These are phyloP conservation scores for Poecilus cupreus DNA, from an alignment of 2,888 invertebrate genomes.

Conservation along the genomic window DNA sequence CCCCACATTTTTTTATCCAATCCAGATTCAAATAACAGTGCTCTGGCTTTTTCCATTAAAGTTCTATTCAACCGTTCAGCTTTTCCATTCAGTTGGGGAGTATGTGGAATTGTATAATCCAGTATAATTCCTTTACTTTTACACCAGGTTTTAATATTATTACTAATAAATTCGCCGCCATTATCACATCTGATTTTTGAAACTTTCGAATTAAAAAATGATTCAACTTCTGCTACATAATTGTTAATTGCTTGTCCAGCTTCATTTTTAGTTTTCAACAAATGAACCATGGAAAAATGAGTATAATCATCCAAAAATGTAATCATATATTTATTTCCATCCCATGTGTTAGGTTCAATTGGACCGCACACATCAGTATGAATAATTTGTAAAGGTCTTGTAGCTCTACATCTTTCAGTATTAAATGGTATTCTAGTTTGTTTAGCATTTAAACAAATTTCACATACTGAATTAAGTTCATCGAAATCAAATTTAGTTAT, in stretches of 20 bases:
- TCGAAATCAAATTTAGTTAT: too few relatives aligned
- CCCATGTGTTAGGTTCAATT: neutral
- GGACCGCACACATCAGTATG: neutral
- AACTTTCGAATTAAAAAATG: slow-evolving; percentile 60
- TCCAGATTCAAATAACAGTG: slow-evolving; percentile 56
- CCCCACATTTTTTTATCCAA: slow-evolving; percentile 61
- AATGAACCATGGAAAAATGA: neutral
- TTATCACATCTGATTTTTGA: slow-evolving; percentile 63
- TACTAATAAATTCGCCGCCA: slow-evolving; percentile 62
- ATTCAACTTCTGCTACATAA: slow-evolving; percentile 61
- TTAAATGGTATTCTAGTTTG: neutral
- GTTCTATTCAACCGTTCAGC: slow-evolving; percentile 51
- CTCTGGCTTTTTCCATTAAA: slow-evolving; percentile 32
- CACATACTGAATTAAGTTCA: too few relatives aligned
- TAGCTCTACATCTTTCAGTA: neutral
- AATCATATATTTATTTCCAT: neutral
- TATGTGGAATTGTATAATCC: slow-evolving; percentile 61
- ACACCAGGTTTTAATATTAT: slow-evolving; percentile 60
- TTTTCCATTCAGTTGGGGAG: slow-evolving; percentile 56
- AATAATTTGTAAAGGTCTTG: neutral
- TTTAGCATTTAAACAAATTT: neutral
- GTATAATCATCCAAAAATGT: neutral
- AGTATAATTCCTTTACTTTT: slow-evolving; percentile 61
- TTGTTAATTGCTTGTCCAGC: slow-evolving; percentile 59
- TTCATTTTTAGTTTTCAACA: neutral